phyloP scores from a whole-genome alignment of 1,140 invertebrate genomes.

The Drosophila nigromelanica region DNA sequence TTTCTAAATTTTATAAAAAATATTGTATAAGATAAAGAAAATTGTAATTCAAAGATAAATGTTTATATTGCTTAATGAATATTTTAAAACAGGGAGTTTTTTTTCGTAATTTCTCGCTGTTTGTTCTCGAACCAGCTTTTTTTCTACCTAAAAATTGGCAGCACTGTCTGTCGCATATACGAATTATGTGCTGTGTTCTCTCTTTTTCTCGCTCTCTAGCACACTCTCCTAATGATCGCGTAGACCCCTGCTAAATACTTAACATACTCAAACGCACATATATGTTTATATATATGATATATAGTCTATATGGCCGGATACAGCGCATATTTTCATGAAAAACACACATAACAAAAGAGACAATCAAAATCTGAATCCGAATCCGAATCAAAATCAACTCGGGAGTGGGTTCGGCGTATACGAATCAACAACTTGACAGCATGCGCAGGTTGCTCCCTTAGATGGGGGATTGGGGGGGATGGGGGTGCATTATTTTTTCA shows the following conservation, averaged over 20 bases:
- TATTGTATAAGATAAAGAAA: no score
- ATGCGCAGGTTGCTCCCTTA: neutral
- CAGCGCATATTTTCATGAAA: conserved; percentile 64
- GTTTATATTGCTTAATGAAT: no score
- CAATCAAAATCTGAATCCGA: conserved; percentile 19
- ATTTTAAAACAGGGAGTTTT: no score
- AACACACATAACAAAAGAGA: conserved; percentile 54
- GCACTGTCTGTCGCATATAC: conserved; percentile 3
- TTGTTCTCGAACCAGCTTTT: neutral
- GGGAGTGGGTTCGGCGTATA: conserved; percentile 20
- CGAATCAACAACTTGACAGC: conserved; percentile 14
- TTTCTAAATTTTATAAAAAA: no score
- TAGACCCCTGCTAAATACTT: conserved; percentile 31
- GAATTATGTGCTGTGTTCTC: neutral
- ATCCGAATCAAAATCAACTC: conserved; percentile 21
- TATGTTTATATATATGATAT: conserved; percentile 17
- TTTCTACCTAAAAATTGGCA: neutral
- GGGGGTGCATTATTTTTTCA: conserved; percentile 51
- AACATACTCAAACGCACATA: conserved; percentile 27
- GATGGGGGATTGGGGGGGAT: neutral
- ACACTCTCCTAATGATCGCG: conserved; percentile 44
- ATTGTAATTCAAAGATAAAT: no score
- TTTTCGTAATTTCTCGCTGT: no score
- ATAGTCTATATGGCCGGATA: conserved; percentile 53
- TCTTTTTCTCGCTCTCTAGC: conserved; percentile 25